These are phyloP conservation scores for Arctopsyche grandis DNA, from an alignment of 1,140 invertebrate species.

Conservation along the genomic window DNA sequence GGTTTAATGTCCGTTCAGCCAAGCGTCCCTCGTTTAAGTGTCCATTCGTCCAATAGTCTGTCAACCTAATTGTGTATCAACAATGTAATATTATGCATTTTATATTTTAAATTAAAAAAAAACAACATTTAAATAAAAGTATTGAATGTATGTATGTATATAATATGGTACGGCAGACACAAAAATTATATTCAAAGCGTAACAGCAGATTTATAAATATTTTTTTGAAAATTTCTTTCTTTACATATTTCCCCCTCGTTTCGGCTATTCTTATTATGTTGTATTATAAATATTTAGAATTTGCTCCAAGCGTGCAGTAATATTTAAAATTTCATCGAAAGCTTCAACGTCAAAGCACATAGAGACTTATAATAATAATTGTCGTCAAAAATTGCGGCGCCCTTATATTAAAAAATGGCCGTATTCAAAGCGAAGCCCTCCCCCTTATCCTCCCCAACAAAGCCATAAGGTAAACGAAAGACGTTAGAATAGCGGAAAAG, in stretches of 20 bases:
- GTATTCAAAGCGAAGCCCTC: not conserved
- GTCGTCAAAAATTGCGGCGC: not conserved
- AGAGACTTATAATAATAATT: not conserved
- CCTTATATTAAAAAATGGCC: constrained; percentile 21
- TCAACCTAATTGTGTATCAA: no score
- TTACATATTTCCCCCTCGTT: not conserved
- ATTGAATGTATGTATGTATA: no score
- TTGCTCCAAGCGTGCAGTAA: not conserved
- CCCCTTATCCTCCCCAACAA: not conserved
- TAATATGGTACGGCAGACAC: no score
- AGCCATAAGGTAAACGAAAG: constrained; percentile 32
- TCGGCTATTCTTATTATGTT: not conserved
- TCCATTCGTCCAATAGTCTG: no score
- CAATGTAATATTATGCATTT: no score
- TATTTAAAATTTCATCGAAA: not conserved
- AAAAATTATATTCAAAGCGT: not conserved
- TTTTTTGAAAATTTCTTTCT: not conserved
- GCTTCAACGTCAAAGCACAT: constrained; percentile 1
- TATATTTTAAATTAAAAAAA: no score
- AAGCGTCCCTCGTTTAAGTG: no score
- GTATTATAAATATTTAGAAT: not conserved
- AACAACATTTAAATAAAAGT: no score
- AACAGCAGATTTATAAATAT: not conserved
- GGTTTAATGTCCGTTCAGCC: no score
- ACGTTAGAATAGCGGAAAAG: constrained; percentile 37